phyloP scores from a whole-genome alignment of 1,140 invertebrate genomes.

The Ruditapes philippinarum region DNA sequence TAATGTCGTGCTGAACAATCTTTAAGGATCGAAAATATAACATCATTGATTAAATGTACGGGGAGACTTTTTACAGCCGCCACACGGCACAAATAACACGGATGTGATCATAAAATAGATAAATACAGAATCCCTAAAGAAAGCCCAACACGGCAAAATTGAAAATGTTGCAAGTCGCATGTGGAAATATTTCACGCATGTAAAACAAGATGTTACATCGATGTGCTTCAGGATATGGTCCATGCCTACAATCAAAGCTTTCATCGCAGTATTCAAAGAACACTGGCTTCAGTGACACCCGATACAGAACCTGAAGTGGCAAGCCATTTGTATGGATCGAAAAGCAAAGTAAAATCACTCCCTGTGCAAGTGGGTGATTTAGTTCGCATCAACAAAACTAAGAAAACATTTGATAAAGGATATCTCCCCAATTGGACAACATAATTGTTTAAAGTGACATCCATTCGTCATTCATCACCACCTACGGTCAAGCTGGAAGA shows the following conservation, averaged over 20 bases:
- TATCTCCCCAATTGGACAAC: constrained; percentile 56
- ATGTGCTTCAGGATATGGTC: not conserved
- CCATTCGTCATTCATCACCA: not conserved
- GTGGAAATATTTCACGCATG: constrained; percentile 50
- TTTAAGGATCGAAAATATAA: not conserved
- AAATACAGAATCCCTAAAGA: constrained; percentile 16
- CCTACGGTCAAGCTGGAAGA: not conserved
- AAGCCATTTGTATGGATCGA: not conserved
- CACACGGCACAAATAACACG: too few species aligned
- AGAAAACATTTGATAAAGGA: constrained; percentile 60
- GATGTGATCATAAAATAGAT: too few species aligned
- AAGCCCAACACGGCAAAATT: constrained; percentile 30
- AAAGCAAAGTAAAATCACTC: not conserved
- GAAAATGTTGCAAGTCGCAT: constrained; percentile 44
- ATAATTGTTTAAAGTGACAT: not conserved
- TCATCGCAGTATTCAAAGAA: not conserved
- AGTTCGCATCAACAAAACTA: constrained; percentile 50
- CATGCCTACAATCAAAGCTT: not conserved
- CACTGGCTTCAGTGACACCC: not conserved
- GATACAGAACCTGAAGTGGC: constrained; percentile 8
- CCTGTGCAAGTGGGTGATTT: constrained; percentile 26
- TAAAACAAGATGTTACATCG: constrained; percentile 20
- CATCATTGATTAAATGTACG: constrained; percentile 8
- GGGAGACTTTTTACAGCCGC: too few species aligned
- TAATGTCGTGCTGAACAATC: too few species aligned